Evolutionary conservation across 2,797 vertebrate species (phyloP), one percentile per base, ranked within the genome.

Genomic region (Diceros bicornis): DNA sequence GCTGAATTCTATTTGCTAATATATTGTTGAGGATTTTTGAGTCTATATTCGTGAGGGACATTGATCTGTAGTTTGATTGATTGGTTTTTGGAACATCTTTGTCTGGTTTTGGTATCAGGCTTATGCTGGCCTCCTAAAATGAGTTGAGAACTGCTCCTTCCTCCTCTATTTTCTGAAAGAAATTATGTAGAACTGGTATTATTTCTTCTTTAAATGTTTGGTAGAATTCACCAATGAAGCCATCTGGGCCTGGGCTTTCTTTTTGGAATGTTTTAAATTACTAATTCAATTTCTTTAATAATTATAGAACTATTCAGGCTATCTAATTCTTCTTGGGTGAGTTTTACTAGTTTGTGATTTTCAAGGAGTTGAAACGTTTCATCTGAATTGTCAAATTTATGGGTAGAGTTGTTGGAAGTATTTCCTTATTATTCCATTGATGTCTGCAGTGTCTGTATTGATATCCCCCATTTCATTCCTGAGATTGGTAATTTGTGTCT

Each of bases 151-250:
- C n/a, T 83, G 20, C 4, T 66, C 32, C 75, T 66, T 77, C 34
- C 72, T 52, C 23, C 18, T 88, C n/a, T 94, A 71, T 78, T 87
- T 95, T 87, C 77, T 61, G 61, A 88, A 85, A 57, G 10, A 91
- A 64, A 95, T 62, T 94, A 59, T 27, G 8, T 81, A 86, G n/a
- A 78, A 55, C 29, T 83, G 29, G 20, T 78, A 23, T 89, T 74
- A 88, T 89, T 77, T 81, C 37, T 89, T 92, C n/a, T 62, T 69
- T 74, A 78, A n/a, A 82, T 91, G 27, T 92, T 86, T 78, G 29
- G 6, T 83, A 90, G 55, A 94, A 83, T 87, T 90, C 77, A 64
- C 34, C 44, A 88, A 72, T 55, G 21, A 95, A 78, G 41, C 71
- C 32, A 86, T 66, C 68, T 91, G 64, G 37, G 29, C 29, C 55